These are phyloP conservation scores for Bucco capensis DNA, from an alignment of 2,113 vertebrate species.

Conservation along the genomic window DNA sequence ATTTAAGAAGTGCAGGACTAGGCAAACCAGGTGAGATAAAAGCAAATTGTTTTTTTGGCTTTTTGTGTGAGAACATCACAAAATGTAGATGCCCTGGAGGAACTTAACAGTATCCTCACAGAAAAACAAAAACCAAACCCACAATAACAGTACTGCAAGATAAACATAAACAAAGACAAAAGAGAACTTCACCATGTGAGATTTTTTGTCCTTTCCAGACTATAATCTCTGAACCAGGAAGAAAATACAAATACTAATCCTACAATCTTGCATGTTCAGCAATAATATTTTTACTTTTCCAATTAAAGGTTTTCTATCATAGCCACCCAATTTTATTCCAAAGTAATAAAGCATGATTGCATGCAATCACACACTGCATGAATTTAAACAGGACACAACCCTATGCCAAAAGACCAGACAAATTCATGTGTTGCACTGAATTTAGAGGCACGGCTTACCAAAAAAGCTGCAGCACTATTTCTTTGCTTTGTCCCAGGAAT, in stretches of 20 bases:
- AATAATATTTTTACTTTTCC: background rate
- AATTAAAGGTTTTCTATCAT: background rate
- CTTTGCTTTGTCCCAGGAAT: background rate
- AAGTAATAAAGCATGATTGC: background rate
- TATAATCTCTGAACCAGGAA: background rate
- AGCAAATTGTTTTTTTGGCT: too few relatives aligned
- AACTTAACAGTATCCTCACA: background rate
- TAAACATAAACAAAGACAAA: background rate
- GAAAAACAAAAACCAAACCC: background rate
- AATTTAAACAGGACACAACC: background rate
- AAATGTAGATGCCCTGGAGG: background rate
- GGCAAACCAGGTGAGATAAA: background rate
- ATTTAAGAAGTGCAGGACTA: background rate
- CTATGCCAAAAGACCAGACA: background rate
- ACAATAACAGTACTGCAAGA: background rate
- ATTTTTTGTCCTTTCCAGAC: background rate
- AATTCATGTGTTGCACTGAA: background rate
- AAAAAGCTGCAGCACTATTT: background rate
- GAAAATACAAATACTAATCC: background rate
- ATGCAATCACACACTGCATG: background rate
- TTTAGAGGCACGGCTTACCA: background rate
- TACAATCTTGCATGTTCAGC: background rate
- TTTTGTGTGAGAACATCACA: background rate
- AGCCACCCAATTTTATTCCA: background rate
- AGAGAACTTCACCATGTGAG: fast-evolving